phyloP scores from a whole-genome alignment of 2,113 vertebrate genomes.

The Nanorana parkeri region DNA sequence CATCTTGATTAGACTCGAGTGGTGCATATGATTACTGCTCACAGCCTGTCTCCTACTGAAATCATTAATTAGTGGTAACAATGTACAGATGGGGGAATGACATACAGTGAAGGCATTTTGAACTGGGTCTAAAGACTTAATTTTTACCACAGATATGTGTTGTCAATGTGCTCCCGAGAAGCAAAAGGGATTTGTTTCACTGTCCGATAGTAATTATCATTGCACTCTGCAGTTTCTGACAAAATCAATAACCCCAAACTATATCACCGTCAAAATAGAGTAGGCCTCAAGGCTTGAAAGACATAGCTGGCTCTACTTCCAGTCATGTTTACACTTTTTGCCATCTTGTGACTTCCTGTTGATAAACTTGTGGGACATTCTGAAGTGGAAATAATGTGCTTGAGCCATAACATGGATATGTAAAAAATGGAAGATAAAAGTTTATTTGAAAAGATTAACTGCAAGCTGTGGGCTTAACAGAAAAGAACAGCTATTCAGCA shows the following conservation, averaged over 20 bases:
- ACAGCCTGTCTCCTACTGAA: slow-evolving; percentile 4
- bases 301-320: neutral
- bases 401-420: neutral
- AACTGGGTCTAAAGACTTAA: neutral
- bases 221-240: neutral
- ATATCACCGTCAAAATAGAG: slow-evolving; percentile 2
- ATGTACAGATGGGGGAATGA: slow-evolving; percentile 19
- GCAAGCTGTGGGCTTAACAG: neutral
- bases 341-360: neutral
- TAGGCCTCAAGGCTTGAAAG: neutral
- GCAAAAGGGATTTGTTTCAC: slow-evolving; percentile 27
- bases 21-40: neutral
- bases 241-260: slow-evolving; percentile 26
- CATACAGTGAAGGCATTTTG: neutral
- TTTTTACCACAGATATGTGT: slow-evolving; percentile 11
- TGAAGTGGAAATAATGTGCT: neutral
- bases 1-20: neutral
- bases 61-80: slow-evolving; percentile 27
- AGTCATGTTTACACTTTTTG: neutral
- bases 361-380: neutral
- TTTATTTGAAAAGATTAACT: neutral
- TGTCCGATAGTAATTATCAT: slow-evolving; percentile 26
- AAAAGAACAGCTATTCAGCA: neutral
- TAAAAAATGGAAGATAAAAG: neutral
- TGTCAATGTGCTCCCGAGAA: neutral